Evolutionary conservation across 2,888 invertebrate species (phyloP).

Genomic region (Lasioglossum leucozonium): DNA sequence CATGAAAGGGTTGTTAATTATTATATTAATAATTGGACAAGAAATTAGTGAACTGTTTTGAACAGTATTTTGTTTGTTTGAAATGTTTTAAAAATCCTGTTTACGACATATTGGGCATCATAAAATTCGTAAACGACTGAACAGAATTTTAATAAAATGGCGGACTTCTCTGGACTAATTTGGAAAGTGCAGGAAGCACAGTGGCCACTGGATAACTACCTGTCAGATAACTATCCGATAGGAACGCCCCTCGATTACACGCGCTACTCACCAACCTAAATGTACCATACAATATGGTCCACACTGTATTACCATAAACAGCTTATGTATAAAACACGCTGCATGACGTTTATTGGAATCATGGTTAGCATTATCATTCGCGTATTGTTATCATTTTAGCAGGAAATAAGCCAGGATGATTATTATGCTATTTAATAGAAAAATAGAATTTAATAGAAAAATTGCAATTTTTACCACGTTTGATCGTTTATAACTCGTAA

Average conservation of each 20-base stretch:
- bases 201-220: constrained; percentile 24
- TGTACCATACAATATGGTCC: neutral
- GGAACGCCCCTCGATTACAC: constrained; percentile 3
- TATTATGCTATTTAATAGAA: no score
- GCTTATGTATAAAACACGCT: neutral
- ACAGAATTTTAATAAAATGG: neutral
- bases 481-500: no score
- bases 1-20: neutral
- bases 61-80: neutral
- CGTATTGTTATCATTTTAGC: no score
- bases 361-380: neutral
- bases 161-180: neutral
- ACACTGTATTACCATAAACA: neutral
- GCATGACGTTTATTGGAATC: neutral
- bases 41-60: neutral
- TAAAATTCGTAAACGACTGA: neutral
- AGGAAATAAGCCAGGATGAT: no score
- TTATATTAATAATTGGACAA: no score
- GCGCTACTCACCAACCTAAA: neutral
- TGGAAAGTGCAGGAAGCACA: neutral
- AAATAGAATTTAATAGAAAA: no score
- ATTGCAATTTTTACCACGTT: no score
- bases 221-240: constrained; percentile 9
- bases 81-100: neutral
- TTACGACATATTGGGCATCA: neutral